Percentiles rank a stretch among this genome's conserved stretches.
Evolutionary conservation across 2,888 invertebrate species (phyloP).

Genomic region (Dicyrtoma fusca): DNA sequence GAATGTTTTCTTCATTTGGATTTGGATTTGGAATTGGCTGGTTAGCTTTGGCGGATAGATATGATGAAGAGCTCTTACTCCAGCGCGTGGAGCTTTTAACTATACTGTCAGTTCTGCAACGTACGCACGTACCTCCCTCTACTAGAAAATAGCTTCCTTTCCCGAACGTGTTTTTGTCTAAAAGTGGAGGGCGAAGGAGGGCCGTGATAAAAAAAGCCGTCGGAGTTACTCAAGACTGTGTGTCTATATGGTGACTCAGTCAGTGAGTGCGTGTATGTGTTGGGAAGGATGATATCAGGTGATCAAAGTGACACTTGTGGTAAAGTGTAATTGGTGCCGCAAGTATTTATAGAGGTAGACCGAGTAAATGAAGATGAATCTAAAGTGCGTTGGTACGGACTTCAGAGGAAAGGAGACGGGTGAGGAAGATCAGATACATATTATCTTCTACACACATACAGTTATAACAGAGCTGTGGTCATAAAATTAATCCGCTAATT

Average conservation of each 20-base stretch:
- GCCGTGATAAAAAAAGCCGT: neutral
- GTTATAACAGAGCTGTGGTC: no score
- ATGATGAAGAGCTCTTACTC: no score
- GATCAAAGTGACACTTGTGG: slow-evolving; percentile 32
- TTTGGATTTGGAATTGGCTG: no score
- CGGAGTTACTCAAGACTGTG: neutral
- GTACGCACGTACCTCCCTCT: neutral
- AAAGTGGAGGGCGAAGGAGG: slow-evolving; percentile 1
- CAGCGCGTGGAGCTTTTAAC: no score
- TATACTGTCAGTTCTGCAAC: neutral
- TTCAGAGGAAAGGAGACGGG: no score
- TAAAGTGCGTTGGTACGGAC: no score
- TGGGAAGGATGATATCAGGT: slow-evolving; percentile 9
- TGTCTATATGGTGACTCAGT: neutral
- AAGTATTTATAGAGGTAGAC: slow-evolving; percentile 26
- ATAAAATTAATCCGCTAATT: no score
- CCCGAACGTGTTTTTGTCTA: slow-evolving; percentile 1
- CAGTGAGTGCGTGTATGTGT: neutral
- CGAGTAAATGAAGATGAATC: slow-evolving; percentile 1
- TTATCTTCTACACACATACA: no score
- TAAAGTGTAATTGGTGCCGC: slow-evolving; percentile 15
- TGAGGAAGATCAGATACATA: no score
- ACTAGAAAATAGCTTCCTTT: no score
- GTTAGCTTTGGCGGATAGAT: no score
- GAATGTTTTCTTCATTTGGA: no score